Base-by-base conservation (phyloP, 2,888 invertebrate species). In the Poecilus cupreus region DNA sequence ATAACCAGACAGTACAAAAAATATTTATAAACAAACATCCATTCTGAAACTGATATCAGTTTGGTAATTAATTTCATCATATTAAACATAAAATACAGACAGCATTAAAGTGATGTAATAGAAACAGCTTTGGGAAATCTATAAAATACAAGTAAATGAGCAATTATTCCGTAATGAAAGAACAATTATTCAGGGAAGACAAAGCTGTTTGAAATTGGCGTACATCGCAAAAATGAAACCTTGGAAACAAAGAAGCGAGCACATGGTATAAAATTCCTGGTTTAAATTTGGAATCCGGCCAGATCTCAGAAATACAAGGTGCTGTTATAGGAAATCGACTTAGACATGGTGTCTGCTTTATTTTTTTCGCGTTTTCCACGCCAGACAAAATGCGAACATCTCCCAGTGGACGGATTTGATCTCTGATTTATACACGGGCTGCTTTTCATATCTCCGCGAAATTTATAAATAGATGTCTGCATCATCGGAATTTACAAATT, bases 261-360 rank as follows among this genome's bases (percentile, higher is more conserved):
- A 60, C 60, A 60, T 60, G 60, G 60, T 60, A 60, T 26, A 60
- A 60, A 22, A 54, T 54, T 77, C 76, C 39, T 39, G 76, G 60
- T 39, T 77, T 57, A 57, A 32, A 77, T 60, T 16, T 77, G 76
- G 76, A 57, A 22, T n/a, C 22, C 22, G 20, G 76, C 76, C 76
- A 77, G 18, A 20, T 32, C 18, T 57, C 11, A 18, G 37, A 20
- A 20, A 57, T 18, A 77, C 39, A 39, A 32, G 76, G 76, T 39
- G 54, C 76, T 57, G 76, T 57, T n/a, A 77, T 57, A 54, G 76
- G 60, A 77, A 57, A 77, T 77, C 76, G 57, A 77, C 76, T 20
- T 46, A 77, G 76, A 77, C 76, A 77, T 39, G 37, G 57, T 39
- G 76, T 57, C 76, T 57, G 39, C 57, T 77, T 43, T 60, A 57